phyloP scores from a whole-genome alignment of 2,888 invertebrate genomes.

The Conops quadrifasciatus region DNA sequence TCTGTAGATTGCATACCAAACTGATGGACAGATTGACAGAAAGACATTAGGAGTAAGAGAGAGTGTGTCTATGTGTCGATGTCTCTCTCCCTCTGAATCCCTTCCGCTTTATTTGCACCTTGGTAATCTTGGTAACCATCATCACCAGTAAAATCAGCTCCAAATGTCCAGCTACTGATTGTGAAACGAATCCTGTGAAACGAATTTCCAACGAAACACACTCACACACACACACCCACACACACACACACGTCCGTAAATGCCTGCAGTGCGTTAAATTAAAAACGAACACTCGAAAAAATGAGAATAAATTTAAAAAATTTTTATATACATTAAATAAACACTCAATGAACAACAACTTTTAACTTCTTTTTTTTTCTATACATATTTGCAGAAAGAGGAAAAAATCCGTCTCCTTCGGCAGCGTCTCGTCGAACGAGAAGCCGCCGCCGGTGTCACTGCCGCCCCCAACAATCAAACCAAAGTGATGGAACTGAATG shows the following conservation, averaged over 20 bases:
- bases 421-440: conserved; percentile 81
- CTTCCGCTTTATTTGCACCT: neutral
- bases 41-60: too few species aligned
- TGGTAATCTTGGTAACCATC: neutral
- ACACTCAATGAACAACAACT: too few species aligned
- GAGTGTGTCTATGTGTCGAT: too few species aligned
- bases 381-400: conserved; percentile 80
- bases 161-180: neutral
- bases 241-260: neutral
- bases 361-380: conserved; percentile 9
- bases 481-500: conserved; percentile 60
- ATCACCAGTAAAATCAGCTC: conserved; percentile 3
- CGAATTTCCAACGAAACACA: neutral
- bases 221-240: neutral
- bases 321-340: neutral
- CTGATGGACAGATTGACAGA: too few species aligned
- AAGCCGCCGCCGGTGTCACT: conserved; percentile 65
- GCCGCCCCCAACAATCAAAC: conserved; percentile 53
- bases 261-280: neutral
- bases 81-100: too few species aligned
- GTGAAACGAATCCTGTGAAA: neutral
- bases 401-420: conserved; percentile 85
- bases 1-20: too few species aligned
- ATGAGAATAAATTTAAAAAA: neutral
- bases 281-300: too few species aligned